Conservation (phyloP, 2,797 vertebrate genomes). For the Remorina albescens region DNA sequence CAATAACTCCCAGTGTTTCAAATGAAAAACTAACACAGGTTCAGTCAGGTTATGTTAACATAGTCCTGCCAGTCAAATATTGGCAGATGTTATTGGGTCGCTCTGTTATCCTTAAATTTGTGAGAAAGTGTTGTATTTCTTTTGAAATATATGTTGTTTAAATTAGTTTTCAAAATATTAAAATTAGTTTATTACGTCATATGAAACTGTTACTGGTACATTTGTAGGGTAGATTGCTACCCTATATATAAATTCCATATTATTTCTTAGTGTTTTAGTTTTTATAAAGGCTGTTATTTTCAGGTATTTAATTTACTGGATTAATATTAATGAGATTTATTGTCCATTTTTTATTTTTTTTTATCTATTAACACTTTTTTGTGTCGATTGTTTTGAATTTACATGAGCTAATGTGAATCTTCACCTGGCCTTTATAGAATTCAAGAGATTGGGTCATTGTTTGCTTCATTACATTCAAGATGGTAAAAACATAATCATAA, state of each 20-base stretch:
- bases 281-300: too few species aligned
- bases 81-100: background rate
- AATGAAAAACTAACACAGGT: background rate
- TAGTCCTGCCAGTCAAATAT: background rate
- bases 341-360: too few species aligned
- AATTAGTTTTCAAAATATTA: too few species aligned
- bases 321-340: too few species aligned
- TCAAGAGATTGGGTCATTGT: too few species aligned
- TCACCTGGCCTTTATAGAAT: too few species aligned
- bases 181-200: background rate
- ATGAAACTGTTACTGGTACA: background rate
- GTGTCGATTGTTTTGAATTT: too few species aligned
- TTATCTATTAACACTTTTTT: too few species aligned
- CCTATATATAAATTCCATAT: too few species aligned
- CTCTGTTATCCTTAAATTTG: background rate
- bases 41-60: background rate
- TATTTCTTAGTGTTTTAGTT: too few species aligned
- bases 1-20: background rate
- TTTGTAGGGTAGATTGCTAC: background rate
- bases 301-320: background rate
- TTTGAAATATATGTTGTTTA: background rate
- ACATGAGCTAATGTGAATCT: too few species aligned
- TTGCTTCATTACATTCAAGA: background rate
- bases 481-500: slow-evolving; percentile 13
- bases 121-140: background rate